Percentiles rank a stretch among this genome's conserved stretches.
Conservation (phyloP, 2,888 invertebrate genomes). For the Hesperia comma region DNA sequence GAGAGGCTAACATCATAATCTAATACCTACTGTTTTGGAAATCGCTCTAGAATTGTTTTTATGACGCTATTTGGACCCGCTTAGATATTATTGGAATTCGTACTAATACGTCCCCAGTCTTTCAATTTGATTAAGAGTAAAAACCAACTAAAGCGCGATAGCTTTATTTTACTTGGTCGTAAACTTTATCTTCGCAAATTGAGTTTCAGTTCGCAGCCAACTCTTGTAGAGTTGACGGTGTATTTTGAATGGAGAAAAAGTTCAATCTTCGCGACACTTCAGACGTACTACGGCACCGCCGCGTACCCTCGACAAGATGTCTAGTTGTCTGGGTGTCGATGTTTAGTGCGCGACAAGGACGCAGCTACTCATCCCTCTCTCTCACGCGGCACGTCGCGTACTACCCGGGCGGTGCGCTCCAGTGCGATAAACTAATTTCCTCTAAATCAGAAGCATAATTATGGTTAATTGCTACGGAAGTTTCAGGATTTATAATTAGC, state of each 20-base stretch:
- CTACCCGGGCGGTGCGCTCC: neutral
- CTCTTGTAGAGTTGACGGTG: slow-evolving; percentile 9
- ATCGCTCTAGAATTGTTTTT: no score
- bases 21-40: no score
- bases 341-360: slow-evolving; percentile 20
- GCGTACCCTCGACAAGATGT: slow-evolving; percentile 22
- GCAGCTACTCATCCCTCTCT: neutral
- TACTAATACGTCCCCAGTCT: neutral
- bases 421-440: slow-evolving; percentile 10
- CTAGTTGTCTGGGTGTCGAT: slow-evolving; percentile 31
- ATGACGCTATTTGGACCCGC: no score
- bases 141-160: neutral
- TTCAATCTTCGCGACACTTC: slow-evolving; percentile 23
- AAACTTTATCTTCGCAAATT: slow-evolving; percentile 11
- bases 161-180: slow-evolving; percentile 8
- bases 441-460: slow-evolving; percentile 3
- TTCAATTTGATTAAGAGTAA: neutral
- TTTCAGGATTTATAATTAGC: neutral
- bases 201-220: neutral
- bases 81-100: no score
- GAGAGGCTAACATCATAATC: no score
- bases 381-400: slow-evolving; percentile 6
- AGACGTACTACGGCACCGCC: slow-evolving; percentile 17
- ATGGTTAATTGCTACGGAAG: slow-evolving; percentile 5
- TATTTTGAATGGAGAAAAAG: slow-evolving; percentile 11